Conservation (phyloP, 2,113 vertebrate genomes). For the Podilymbus podiceps region DNA sequence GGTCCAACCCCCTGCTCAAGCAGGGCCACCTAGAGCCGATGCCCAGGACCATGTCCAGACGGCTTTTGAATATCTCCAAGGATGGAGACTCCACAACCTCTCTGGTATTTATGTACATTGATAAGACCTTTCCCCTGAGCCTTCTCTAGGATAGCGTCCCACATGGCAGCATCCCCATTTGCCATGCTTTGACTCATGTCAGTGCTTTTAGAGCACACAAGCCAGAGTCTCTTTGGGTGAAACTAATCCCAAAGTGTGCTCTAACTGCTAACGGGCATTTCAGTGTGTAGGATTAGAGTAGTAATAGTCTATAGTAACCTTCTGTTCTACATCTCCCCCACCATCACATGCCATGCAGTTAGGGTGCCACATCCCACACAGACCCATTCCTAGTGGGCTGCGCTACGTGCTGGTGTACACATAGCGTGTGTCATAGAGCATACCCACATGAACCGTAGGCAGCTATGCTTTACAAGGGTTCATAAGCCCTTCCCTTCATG, state of each 20-base stretch:
- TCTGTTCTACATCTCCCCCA: background rate
- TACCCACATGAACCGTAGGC: fast-evolving
- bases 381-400: background rate
- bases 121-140: background rate
- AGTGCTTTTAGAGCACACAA: background rate
- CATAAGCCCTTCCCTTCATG: background rate
- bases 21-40: background rate
- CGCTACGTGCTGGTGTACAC: background rate
- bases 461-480: background rate
- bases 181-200: background rate
- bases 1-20: background rate
- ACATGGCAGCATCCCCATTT: background rate
- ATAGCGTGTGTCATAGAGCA: background rate
- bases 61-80: background rate
- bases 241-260: background rate
- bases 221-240: background rate
- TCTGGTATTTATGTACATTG: conserved; percentile 13
- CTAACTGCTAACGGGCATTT: background rate
- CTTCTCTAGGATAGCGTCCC: background rate
- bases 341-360: background rate
- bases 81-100: background rate
- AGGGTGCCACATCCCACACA: background rate
- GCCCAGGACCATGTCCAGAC: background rate
- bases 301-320: background rate
- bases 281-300: background rate